These are phyloP conservation scores for Drosophila aldrichi DNA, from an alignment of 2,888 invertebrate genomes.

Conservation along the genomic window DNA sequence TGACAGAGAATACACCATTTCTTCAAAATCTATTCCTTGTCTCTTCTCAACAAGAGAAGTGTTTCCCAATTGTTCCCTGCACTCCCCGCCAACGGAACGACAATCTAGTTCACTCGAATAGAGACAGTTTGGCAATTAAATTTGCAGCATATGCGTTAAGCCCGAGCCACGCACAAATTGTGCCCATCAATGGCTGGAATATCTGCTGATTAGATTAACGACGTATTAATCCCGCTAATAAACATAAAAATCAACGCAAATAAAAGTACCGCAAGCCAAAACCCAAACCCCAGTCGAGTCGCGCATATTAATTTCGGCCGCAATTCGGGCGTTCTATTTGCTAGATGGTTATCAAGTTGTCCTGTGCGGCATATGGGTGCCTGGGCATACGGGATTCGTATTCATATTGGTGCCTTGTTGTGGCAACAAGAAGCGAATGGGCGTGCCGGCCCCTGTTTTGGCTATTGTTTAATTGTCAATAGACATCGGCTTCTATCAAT, in stretches of 20 bases:
- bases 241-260: slow-evolving; percentile 75
- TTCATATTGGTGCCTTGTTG: slow-evolving; percentile 30
- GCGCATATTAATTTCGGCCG: slow-evolving; percentile 64
- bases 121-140: slow-evolving; percentile 33
- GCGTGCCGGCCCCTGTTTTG: slow-evolving; percentile 41
- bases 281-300: slow-evolving; percentile 8
- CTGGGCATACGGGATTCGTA: slow-evolving; percentile 15
- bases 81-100: neutral
- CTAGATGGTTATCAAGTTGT: slow-evolving; percentile 50
- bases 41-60: neutral
- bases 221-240: slow-evolving; percentile 82
- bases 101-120: slow-evolving; percentile 24
- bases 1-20: neutral
- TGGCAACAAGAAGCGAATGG: slow-evolving; percentile 43
- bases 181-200: slow-evolving; percentile 30
- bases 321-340: slow-evolving; percentile 36
- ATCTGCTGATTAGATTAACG: slow-evolving; percentile 78
- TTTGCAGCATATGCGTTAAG: slow-evolving; percentile 66
- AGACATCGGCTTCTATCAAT: slow-evolving; percentile 83
- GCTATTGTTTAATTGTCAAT: slow-evolving; percentile 84
- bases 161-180: slow-evolving; percentile 8
- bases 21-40: neutral
- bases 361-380: slow-evolving; percentile 27
- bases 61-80: neutral
- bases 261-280: slow-evolving; percentile 45